Conservation (phyloP, 2,888 invertebrate genomes). For the Apoderus coryli region DNA sequence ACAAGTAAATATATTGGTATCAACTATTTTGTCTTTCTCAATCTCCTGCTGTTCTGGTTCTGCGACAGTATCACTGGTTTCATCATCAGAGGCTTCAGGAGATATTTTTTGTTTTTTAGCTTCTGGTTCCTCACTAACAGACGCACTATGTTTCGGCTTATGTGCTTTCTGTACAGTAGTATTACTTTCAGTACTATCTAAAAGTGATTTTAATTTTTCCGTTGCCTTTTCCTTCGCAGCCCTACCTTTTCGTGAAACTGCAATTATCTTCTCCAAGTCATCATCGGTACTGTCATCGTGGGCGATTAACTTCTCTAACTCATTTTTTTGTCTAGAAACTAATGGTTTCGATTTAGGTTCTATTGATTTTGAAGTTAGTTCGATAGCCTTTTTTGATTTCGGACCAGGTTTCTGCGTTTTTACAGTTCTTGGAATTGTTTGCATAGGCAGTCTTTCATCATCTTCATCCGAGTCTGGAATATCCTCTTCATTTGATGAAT, state of each 20-base stretch:
- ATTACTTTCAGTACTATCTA: slow-evolving; percentile 17
- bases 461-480: slow-evolving; percentile 1
- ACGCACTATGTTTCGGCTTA: not conserved
- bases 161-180: slow-evolving; percentile 1
- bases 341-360: not conserved
- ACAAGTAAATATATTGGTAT: slow-evolving; percentile 26
- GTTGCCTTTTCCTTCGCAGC: slow-evolving; percentile 22
- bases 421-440: not conserved
- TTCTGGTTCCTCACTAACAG: not conserved
- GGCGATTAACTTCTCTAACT: not conserved
- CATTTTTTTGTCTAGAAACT: not conserved
- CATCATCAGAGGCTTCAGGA: not conserved
- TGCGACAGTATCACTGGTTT: not conserved
- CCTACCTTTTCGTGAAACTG: slow-evolving; percentile 20
- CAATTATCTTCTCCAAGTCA: slow-evolving; percentile 14
- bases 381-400: slow-evolving; percentile 9
- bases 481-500: slow-evolving; percentile 2
- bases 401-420: slow-evolving; percentile 9
- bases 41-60: slow-evolving; percentile 10
- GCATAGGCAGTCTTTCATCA: too few species aligned
- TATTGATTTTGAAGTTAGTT: not conserved
- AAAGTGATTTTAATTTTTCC: slow-evolving; percentile 18
- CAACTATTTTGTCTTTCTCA: slow-evolving; percentile 14
- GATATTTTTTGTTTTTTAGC: too few species aligned
- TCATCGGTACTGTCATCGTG: slow-evolving; percentile 5